Evolutionary conservation across 2,113 vertebrate genomes (phyloP).

Genomic region (Tenrec ecaudatus): DNA sequence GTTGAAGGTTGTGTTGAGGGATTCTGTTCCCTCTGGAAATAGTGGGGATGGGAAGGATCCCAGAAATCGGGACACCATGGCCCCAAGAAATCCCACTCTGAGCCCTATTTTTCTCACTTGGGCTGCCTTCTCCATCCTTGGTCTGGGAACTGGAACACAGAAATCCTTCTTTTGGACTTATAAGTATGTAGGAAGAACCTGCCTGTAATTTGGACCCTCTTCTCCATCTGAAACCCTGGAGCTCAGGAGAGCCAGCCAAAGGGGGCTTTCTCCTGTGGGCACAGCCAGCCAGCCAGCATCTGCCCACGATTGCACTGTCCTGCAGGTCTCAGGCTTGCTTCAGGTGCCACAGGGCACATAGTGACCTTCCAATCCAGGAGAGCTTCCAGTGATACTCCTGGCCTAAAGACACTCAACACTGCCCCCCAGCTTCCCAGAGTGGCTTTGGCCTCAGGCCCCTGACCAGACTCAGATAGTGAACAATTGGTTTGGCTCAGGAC

Average conservation of each 20-base stretch:
- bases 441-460: not conserved
- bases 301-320: not conserved
- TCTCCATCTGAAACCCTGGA: conserved; percentile 17
- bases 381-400: not conserved
- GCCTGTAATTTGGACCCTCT: not conserved
- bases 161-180: not conserved
- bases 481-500: not conserved
- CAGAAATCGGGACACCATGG: not conserved
- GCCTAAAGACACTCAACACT: fast-evolving
- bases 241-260: not conserved
- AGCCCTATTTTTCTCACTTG: not conserved
- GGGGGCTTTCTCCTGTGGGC: not conserved
- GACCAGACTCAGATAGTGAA: not conserved
- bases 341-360: not conserved
- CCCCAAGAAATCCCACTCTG: not conserved
- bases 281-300: not conserved
- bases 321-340: not conserved
- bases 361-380: not conserved
- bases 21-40: not conserved
- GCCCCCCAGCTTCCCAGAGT: not conserved
- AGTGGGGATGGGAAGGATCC: not conserved
- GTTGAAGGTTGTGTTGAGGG: not conserved
- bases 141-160: not conserved
- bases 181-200: not conserved
- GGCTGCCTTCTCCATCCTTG: not conserved